Conservation (phyloP, 2,797 vertebrate genomes). For the Dendrocincla tyrannina region DNA sequence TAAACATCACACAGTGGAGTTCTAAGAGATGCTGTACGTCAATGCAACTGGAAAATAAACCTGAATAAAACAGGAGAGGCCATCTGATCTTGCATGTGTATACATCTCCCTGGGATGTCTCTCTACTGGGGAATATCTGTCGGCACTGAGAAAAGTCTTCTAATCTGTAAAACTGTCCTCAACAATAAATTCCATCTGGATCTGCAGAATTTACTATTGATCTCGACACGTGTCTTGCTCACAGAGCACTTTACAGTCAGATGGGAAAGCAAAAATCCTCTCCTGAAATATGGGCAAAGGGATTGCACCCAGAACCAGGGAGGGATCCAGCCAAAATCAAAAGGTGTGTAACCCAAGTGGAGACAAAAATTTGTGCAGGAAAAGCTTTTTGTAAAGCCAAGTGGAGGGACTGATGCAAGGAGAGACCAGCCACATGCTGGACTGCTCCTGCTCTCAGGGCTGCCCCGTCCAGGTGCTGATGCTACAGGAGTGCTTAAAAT, state of each 20-base stretch:
- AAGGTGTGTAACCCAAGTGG: not conserved
- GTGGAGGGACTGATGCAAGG: not conserved
- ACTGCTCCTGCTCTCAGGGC: not conserved
- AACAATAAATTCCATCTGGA: not conserved
- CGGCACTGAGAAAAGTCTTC: not conserved
- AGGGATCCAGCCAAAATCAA: not conserved
- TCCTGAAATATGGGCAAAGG: not conserved
- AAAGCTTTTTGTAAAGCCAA: not conserved
- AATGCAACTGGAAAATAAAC: not conserved
- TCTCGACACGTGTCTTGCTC: accelerated
- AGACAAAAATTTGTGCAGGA: not conserved
- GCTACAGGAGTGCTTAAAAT: accelerated
- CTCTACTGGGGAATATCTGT: not conserved
- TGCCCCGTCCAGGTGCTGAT: not conserved
- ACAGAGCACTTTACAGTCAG: not conserved
- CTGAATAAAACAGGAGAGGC: not conserved
- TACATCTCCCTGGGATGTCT: not conserved
- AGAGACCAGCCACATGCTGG: not conserved
- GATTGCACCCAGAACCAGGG: accelerated
- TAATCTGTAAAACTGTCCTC: not conserved
- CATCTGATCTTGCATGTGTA: not conserved
- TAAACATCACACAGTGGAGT: not conserved
- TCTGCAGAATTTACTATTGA: not conserved
- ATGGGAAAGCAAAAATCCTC: not conserved
- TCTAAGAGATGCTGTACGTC: not conserved